phyloP scores from a whole-genome alignment of 2,113 vertebrate genomes.

The Platycercus adscitus region DNA sequence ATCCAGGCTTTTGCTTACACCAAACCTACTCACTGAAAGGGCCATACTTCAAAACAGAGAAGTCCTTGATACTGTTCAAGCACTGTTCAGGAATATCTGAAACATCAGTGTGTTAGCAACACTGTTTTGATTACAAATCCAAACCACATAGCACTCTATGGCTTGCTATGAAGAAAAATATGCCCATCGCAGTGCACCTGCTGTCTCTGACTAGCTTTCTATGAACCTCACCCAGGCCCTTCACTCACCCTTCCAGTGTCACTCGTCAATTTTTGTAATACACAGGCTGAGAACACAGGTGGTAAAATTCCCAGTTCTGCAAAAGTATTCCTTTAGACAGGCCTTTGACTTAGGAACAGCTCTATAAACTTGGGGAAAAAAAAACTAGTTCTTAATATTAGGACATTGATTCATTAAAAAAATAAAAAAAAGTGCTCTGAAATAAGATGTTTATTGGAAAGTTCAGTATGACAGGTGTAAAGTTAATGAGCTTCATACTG shows the following conservation, averaged over 20 bases:
- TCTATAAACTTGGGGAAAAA: neutral
- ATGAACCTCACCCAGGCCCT: neutral
- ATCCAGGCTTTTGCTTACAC: neutral
- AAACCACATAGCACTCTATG: neutral
- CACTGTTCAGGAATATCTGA: neutral
- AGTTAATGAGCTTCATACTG: neutral
- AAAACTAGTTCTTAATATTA: neutral
- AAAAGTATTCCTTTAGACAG: neutral
- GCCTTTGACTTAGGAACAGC: neutral
- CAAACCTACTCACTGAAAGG: neutral
- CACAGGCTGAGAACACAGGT: neutral
- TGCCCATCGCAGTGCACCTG: neutral
- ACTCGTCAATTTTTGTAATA: neutral
- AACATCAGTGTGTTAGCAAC: neutral
- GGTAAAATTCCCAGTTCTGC: neutral
- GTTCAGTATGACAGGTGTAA: neutral
- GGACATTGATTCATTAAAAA: neutral
- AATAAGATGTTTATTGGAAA: neutral
- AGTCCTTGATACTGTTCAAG: neutral
- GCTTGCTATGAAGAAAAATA: neutral
- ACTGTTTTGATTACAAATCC: neutral
- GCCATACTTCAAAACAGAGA: neutral
- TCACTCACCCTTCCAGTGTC: neutral
- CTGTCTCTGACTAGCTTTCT: neutral
- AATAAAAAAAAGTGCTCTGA: neutral